phyloP scores from a whole-genome alignment of 2,888 invertebrate genomes.

The Platerodrilus igneus region DNA sequence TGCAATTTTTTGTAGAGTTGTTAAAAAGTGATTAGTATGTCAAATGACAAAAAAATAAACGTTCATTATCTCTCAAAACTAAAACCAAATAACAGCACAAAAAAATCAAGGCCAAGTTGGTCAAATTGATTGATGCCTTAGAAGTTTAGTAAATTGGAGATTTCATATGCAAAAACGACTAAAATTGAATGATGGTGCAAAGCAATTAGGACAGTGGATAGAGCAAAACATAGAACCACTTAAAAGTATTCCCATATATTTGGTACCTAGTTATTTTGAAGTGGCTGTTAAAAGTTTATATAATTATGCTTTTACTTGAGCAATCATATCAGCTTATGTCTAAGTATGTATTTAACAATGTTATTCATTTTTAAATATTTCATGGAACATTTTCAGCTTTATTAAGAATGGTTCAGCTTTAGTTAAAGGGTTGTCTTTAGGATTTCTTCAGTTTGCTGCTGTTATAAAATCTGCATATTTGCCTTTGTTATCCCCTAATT shows the following conservation, averaged over 20 bases:
- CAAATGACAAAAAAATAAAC: no score
- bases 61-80: no score
- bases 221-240: conserved; percentile 64
- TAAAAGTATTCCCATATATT: conserved; percentile 76
- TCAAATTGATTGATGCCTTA: no score
- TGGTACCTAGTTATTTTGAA: conserved; percentile 92
- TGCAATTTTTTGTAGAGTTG: no score
- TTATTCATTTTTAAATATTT: no score
- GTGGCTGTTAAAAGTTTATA: conserved; percentile 69
- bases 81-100: no score
- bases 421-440: conserved; percentile 73
- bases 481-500: conserved; percentile 69
- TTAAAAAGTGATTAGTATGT: no score
- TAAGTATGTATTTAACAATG: conserved; percentile 51
- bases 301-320: conserved; percentile 58
- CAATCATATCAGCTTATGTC: conserved; percentile 66
- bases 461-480: conserved; percentile 71
- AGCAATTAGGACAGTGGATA: conserved; percentile 62
- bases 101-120: no score
- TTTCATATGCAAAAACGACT: no score
- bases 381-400: conserved; percentile 55
- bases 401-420: conserved; percentile 71
- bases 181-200: conserved; percentile 58
- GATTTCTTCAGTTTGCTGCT: conserved; percentile 81
- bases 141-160: no score